Evolutionary conservation across 2,888 invertebrate species (phyloP), one percentile per base, ranked within the genome.

Genomic region (Amblyjoppa fuscipennis): DNA sequence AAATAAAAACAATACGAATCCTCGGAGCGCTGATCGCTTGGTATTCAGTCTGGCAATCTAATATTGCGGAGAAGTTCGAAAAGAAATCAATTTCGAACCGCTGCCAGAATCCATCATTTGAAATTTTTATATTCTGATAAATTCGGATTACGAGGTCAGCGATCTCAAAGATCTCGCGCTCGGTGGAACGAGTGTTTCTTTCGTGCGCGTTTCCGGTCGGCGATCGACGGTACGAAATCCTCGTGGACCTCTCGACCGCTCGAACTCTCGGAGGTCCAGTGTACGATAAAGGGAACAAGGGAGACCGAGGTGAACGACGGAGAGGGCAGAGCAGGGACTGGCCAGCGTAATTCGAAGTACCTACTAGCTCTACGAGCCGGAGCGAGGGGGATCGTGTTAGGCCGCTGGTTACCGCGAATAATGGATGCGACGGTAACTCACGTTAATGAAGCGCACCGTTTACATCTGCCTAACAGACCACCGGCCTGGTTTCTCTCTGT

Each of bases 371-470:
- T 66, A 76, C 61, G 56, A 38, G 9, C 53, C 53, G 68, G 53
- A 68, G 77, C 68, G 68, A 68, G 51, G 68, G 31, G 81, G 87
- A 87, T 86, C 84, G 86, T 83, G 86, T 87, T 87, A 85, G 87
- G 85, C 85, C 88, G 88, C 89, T 85, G 89, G 89, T 91, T 91
- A 90, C 91, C 89, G 87, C 88, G 91, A 91, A 91, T 91, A 91
- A 91, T 91, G 89, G 90, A 91, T 91, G 91, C 85, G 91, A 91
- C 90, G 89, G 91, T 91, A 91, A 91, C 91, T 91, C 90, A 90
- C 90, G 90, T 91, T 91, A 91, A 91, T 91, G 91, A 91, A 91
- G 90, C 91, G 89, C 89, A 87, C 91, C 91, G 90, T 91, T 91
- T 91, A 91, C 91, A 91, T 91, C 91, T 91, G 90, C 90, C 89